These are phyloP conservation scores for Apodemus sylvaticus DNA, from an alignment of 2,113 vertebrate species.

Conservation along the genomic window DNA sequence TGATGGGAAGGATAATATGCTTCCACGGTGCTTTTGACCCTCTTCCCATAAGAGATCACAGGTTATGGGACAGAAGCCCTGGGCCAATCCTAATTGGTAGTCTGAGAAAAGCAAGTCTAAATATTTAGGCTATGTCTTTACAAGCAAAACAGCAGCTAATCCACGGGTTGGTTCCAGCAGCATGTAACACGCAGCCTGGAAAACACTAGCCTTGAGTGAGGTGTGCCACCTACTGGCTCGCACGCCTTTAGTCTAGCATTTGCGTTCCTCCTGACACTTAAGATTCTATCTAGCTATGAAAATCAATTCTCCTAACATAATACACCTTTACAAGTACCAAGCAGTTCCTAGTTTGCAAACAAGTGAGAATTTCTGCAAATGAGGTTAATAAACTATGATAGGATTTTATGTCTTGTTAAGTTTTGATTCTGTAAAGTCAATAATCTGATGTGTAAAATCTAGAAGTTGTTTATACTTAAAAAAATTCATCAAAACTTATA, in stretches of 20 bases:
- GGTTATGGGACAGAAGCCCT: neutral
- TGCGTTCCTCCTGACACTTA: neutral
- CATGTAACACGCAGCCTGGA: neutral
- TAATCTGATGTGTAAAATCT: neutral
- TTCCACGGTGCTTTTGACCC: neutral
- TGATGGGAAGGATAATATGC: neutral
- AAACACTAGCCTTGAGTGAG: neutral
- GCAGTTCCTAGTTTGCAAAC: neutral
- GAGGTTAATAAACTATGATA: slow-evolving; percentile 10
- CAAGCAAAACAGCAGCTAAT: neutral
- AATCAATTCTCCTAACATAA: neutral
- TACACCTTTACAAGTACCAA: neutral
- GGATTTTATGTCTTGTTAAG: neutral
- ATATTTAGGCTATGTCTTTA: neutral
- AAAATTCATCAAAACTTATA: slow-evolving; percentile 28
- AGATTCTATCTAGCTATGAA: neutral
- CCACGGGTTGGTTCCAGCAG: neutral
- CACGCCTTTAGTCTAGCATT: neutral
- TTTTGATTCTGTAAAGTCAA: neutral
- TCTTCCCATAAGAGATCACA: neutral
- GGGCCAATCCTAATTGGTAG: neutral
- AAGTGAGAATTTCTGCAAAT: neutral
- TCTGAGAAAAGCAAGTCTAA: neutral
- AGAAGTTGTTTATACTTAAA: slow-evolving; percentile 4
- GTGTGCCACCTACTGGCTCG: slow-evolving; percentile 73